Evolutionary conservation across 1,140 invertebrate genomes (phyloP), one percentile per base, ranked within the genome.

Genomic region (Caerostris darwini): DNA sequence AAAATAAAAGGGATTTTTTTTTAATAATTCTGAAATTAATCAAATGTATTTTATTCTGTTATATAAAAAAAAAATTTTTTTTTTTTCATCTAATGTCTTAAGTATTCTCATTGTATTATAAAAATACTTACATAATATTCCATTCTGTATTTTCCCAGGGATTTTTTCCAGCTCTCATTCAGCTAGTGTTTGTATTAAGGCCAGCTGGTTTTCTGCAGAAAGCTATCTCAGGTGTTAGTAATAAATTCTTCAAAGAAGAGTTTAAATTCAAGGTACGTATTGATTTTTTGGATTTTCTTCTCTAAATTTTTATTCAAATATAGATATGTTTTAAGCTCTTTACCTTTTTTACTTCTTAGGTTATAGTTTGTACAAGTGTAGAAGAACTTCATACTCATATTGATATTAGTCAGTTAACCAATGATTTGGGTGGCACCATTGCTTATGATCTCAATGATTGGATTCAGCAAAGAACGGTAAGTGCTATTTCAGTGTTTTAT

Each of bases 391-490:
- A 98, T 95, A 97, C 98, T 77, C 97, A 98, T 95, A 97, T 99
- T 82, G 98, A 99, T 95, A 96, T 97, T 90, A 97, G 97, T 95
- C 98, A 99, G 96, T 96, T 99, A 94, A 99, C 98, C 0, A 96
- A 97, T 82, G 98, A 99, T 95, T 97, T 99, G 61, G 98, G 98
- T 5, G 99, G 99, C 7, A 97, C 97, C 94, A 96, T 99, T 91
- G 97, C 97, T 56, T 99, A 99, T 96, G 98, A 98, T 95, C 98
- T 99, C 96, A 97, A 98, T 85, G 98, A 99, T 95, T 99, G 99
- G 99, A 99, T 99, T 96, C 98, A 99, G 95, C 98, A 99, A 96
- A 97, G 99, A 97, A 98, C 99, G 96, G 99, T 99, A 96, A 97
- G 97, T 85, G 77, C 14, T 85, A 17, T 89, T 94, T 34, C 17